Conservation (phyloP, 2,797 vertebrate genomes). For the Columba guinea region DNA sequence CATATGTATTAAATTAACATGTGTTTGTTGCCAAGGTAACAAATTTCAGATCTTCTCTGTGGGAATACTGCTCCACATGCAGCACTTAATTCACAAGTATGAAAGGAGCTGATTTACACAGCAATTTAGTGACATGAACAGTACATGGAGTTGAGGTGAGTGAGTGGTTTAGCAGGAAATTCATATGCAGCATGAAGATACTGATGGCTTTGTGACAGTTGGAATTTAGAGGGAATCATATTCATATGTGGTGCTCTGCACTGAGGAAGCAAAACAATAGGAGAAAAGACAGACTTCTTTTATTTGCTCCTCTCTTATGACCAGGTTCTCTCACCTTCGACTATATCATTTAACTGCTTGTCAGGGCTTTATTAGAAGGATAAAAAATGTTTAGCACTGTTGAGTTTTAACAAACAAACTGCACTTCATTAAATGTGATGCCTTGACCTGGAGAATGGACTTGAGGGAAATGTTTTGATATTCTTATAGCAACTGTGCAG, state of each 20-base stretch:
- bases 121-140: not conserved
- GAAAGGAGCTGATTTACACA: constrained; percentile 27
- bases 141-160: not conserved
- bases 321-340: not conserved
- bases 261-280: not conserved
- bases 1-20: constrained; percentile 1
- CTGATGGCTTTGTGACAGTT: not conserved
- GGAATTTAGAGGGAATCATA: not conserved
- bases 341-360: not conserved
- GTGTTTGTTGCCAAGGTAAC: constrained; percentile 53
- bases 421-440: not conserved
- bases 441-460: not conserved
- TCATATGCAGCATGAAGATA: not conserved
- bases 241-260: not conserved
- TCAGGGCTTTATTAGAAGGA: not conserved
- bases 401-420: not conserved
- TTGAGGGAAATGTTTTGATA: not conserved
- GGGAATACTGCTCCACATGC: not conserved
- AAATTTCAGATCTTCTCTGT: constrained; percentile 18
- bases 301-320: not conserved
- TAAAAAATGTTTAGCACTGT: not conserved
- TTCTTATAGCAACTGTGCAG: not conserved
- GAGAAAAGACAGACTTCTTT: not conserved
- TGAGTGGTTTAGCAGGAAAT: constrained; percentile 24
- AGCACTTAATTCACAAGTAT: constrained; percentile 10